Percentiles rank a stretch among this genome's conserved stretches.
These are phyloP conservation scores for Drosophila virilis DNA, from an alignment of 1,140 invertebrate species.

Conservation along the genomic window DNA sequence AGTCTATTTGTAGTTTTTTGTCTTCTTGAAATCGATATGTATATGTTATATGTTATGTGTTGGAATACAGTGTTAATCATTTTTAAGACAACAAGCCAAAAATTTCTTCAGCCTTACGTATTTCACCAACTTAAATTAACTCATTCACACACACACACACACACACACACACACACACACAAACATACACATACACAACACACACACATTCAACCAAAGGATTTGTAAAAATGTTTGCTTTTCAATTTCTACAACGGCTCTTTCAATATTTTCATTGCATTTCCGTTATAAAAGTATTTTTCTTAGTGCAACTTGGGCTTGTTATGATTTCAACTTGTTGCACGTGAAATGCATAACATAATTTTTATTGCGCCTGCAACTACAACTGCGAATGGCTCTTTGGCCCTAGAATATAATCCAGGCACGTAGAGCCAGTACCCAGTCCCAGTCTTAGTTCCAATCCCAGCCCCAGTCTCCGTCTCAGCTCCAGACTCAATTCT, in stretches of 20 bases:
- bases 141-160: conserved; percentile 22
- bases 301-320: conserved; percentile 46
- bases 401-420: conserved; percentile 57
- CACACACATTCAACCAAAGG: not conserved
- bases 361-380: conserved; percentile 12
- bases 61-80: too few relatives aligned
- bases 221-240: conserved; percentile 41
- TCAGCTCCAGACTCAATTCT: conserved; percentile 4
- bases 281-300: conserved; percentile 60
- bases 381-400: conserved; percentile 4
- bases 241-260: conserved; percentile 42
- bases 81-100: too few relatives aligned
- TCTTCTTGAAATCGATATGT: too few relatives aligned
- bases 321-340: conserved; percentile 82
- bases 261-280: conserved; percentile 79
- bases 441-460: conserved; percentile 1
- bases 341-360: conserved; percentile 80
- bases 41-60: too few relatives aligned
- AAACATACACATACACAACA: conserved; percentile 9
- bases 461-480: conserved; percentile 3
- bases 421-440: conserved; percentile 56
- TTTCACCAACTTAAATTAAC: not conserved
- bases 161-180: not conserved
- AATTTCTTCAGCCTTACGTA: too few relatives aligned
- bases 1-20: too few relatives aligned